Evolutionary conservation across 92 coral and sea anemone species (phyloP).

Genomic region (Heteractis magnifica): DNA sequence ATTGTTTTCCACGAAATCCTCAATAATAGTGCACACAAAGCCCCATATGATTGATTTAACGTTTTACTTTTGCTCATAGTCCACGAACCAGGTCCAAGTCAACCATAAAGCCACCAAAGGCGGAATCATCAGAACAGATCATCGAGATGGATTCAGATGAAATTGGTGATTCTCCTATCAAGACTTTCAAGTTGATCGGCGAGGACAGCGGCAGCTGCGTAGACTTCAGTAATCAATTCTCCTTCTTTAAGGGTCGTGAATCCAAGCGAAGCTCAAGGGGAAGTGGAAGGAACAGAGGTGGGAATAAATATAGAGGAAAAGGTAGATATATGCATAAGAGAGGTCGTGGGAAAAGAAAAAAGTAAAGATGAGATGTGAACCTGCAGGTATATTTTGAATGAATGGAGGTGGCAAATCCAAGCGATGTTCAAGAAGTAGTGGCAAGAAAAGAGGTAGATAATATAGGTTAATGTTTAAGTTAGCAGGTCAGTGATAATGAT

Average conservation of each 20-base stretch:
- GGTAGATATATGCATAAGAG: not conserved
- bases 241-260: constrained; percentile 12
- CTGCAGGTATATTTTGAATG: no score
- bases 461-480: no score
- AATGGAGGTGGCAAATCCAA: no score
- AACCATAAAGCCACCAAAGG: not conserved
- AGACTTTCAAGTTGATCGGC: constrained; percentile 41
- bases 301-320: not conserved
- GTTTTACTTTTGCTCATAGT: not conserved
- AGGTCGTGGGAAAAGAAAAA: not conserved
- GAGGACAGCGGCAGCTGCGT: constrained; percentile 15
- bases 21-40: no score
- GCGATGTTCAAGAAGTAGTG: no score
- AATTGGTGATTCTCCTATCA: constrained; percentile 38
- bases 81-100: not conserved
- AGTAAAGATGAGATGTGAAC: not conserved
- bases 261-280: constrained; percentile 20
- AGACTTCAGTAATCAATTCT: constrained; percentile 37
- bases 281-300: not conserved
- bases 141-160: constrained; percentile 35
- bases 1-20: no score
- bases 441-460: no score
- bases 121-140: not conserved
- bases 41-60: no score
- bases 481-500: no score